Base-by-base conservation (phyloP, 1,140 invertebrate species). In the Atta cephalotes region DNA sequence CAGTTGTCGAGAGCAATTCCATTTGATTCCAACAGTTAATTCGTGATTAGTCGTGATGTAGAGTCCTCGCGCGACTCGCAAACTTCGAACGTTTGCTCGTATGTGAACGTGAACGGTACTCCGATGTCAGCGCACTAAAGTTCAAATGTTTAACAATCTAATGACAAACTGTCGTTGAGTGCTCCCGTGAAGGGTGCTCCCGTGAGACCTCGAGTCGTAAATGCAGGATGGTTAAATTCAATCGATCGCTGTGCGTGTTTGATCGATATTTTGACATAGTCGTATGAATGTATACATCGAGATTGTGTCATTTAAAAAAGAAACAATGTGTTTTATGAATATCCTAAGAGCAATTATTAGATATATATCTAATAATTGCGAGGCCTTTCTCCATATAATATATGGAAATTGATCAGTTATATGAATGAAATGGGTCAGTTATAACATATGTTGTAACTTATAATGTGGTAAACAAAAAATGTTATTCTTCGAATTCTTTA, bases 21-120 rank as follows among this genome's bases (percentile, higher is more conserved):
- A 21, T 72, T 16, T 10, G 25, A 72, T 74, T 58, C 21, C 6
- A 2, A 2, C 28, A n/a, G 31, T 76, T 76, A 51, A 76, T 63
- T 35, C 70, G 70, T 56, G 3, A 60, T 60, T 82, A 31, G 2
- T 35, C 12, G n/a, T 14, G 7, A 31, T 31, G 53, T 49, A 49
- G 35, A 12, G 21, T 35, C 14, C 25, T 74, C 28, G 16, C 14
- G 35, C 45, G 28, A 35, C 14, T 71, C 31, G 31, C 28, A 35
- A 60, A 74, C 58, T 49, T 63, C 28, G 25, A 25, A 76, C n/a
- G 51, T 81, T 72, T 14, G 39, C 25, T n/a, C 70, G 58, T 35
- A 21, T n/a, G 80, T 62, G 68, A 66, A 82, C 79, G 35, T 68
- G 53, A 31, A 21, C 51, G 25, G 68, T 49, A 66, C 70, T 62